Conservation (phyloP, 2,113 vertebrate genomes). For the Alectura lathami region DNA sequence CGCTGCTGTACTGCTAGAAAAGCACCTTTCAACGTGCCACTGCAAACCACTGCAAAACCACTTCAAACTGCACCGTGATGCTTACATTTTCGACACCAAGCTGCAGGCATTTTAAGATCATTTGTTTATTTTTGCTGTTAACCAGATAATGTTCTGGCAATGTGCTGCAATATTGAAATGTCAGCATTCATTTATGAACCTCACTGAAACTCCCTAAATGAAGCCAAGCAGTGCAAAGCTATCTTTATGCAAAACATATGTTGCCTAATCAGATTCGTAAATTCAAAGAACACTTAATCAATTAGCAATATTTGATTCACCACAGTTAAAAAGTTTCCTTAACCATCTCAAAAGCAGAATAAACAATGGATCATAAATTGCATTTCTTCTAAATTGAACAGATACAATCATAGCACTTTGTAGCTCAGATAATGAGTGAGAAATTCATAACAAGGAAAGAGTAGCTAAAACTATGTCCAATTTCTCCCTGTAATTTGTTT, state of each 20-base stretch:
- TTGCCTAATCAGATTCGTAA: slow-evolving; percentile 65
- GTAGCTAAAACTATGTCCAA: not conserved
- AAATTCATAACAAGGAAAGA: not conserved
- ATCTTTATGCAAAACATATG: slow-evolving; percentile 66
- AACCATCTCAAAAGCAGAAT: slow-evolving; percentile 47
- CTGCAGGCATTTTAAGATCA: not conserved
- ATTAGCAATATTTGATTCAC: slow-evolving; percentile 62
- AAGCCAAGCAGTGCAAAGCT: not conserved
- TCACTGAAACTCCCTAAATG: slow-evolving; percentile 27
- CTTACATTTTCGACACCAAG: slow-evolving; percentile 9
- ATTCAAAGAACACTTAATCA: slow-evolving; percentile 68
- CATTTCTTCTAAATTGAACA: slow-evolving; percentile 7
- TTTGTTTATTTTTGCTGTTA: slow-evolving; percentile 59
- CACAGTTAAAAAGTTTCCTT: slow-evolving; percentile 46
- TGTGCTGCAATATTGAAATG: slow-evolving; percentile 64
- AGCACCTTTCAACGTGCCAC: not conserved
- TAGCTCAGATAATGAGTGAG: not conserved
- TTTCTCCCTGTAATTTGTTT: not conserved
- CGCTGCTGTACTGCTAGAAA: not conserved
- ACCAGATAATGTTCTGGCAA: slow-evolving; percentile 44
- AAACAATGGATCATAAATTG: slow-evolving; percentile 43
- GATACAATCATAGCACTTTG: not conserved
- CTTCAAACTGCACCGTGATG: not conserved
- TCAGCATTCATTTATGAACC: slow-evolving; percentile 52
- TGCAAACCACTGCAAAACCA: not conserved